A percentile compares a stretch with the other conserved stretches of the same genome.
Conservation (phyloP, 1,140 invertebrate species). For the Cryptotermes secundus region DNA sequence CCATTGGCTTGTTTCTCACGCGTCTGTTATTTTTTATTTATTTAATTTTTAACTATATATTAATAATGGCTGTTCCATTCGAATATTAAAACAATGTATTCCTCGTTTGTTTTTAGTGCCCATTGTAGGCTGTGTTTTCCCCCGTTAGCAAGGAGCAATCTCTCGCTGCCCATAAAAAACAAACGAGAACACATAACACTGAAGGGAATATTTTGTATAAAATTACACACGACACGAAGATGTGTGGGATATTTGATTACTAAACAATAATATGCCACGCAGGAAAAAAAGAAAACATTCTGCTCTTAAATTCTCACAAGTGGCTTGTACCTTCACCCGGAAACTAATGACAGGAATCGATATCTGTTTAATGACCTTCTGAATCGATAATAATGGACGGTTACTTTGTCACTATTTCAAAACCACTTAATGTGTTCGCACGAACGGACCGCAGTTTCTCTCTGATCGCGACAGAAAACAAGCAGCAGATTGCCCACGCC, state of each 20-base stretch:
- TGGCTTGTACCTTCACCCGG: background rate
- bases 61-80: conserved; percentile 15
- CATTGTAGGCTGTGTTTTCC: background rate
- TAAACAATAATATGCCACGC: background rate
- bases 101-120: background rate
- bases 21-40: conserved; percentile 13
- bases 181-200: background rate
- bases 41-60: conserved; percentile 21
- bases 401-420: background rate
- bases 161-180: background rate
- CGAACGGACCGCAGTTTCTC: too few relatives aligned
- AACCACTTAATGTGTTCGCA: background rate
- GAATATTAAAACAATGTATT: conserved; percentile 12
- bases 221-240: too few relatives aligned
- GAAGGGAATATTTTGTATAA: too few relatives aligned
- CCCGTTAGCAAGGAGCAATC: background rate
- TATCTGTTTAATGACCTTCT: background rate
- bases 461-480: too few relatives aligned
- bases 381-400: background rate
- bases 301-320: background rate
- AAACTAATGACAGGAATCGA: background rate
- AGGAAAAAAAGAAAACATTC: background rate
- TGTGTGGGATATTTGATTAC: background rate
- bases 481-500: too few relatives aligned
- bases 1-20: conserved; percentile 17